These are phyloP conservation scores for Apotomis betuletana DNA, from an alignment of 2,888 invertebrate genomes.

Conservation along the genomic window DNA sequence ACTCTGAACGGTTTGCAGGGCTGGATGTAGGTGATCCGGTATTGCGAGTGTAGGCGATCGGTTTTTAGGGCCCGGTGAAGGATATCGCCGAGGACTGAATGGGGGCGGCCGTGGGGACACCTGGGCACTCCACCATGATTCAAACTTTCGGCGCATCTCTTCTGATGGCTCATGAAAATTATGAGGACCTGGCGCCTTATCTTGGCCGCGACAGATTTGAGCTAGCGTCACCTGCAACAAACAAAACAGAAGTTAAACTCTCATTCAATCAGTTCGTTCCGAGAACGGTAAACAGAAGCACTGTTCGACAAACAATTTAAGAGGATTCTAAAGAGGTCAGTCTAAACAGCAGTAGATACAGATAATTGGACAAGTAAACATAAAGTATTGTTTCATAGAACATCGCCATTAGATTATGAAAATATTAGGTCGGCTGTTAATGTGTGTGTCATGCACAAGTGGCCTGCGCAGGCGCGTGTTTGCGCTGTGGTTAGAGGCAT, in stretches of 20 bases:
- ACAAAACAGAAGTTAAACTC: constrained; percentile 52
- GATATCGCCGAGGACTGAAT: constrained; percentile 79
- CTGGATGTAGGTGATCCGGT: constrained; percentile 87
- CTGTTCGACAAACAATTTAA: constrained; percentile 75
- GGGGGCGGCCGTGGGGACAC: constrained; percentile 85
- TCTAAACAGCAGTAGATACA: constrained; percentile 80
- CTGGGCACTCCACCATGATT: constrained; percentile 94
- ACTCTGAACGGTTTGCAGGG: constrained; percentile 89
- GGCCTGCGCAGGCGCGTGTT: constrained; percentile 69
- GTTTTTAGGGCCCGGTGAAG: constrained; percentile 79
- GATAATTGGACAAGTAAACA: constrained; percentile 79
- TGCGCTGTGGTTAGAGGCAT: constrained; percentile 76
- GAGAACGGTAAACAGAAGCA: constrained; percentile 60
- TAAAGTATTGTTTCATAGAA: constrained; percentile 81
- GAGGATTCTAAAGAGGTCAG: constrained; percentile 80
- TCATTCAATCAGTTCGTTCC: constrained; percentile 53
- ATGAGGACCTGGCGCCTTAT: constrained; percentile 86
- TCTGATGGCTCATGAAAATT: constrained; percentile 89
- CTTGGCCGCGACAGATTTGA: constrained; percentile 91
- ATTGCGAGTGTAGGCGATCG: constrained; percentile 76
- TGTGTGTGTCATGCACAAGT: constrained; percentile 81
- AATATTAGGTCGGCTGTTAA: constrained; percentile 82
- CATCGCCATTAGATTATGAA: constrained; percentile 84
- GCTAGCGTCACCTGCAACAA: constrained; percentile 89
- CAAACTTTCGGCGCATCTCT: constrained; percentile 93